Base-by-base conservation (phyloP, 2,888 invertebrate genomes). In the Artemia sp. region DNA sequence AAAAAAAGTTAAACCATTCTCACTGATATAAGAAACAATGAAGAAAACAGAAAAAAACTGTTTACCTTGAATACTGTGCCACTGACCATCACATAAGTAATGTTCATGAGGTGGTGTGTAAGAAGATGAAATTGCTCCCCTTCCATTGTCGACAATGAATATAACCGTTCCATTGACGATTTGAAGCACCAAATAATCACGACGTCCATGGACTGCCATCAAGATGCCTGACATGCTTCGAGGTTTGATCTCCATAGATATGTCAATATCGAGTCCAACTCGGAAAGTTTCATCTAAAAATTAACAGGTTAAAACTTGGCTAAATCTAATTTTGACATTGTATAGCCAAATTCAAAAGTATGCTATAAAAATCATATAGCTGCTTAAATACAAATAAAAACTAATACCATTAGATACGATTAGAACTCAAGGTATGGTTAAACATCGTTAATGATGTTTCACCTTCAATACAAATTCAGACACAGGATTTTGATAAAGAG, bases 1-100 rank as follows among this genome's bases (percentile, higher is more conserved):
- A 14, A 8, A 51, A 67, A 14, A 70, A 0, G n/a, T 51, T 52
- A 68, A 10, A 51, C 52, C 51, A 69, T 71, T 78, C 77, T 87
- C 88, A 86, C 79, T 85, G 83, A 75, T 58, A 58, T 58, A 58
- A 12, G 12, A 58, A 6, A 58, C 12, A 58, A 58, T 58, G 12
- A 58, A n/a, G n/a, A 12, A 12, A 12, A 53, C n/a, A 12, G n/a
- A 12, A 12, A 58, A 58, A 19, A 38, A 3, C 64, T 51, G 38
- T 74, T 72, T 75, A 81, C 81, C 80, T 74, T 75, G 74, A 66
- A 94, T 89, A 71, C 83, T 86, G 77, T 97, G 95, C 96, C 96
- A 98, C 70, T 89, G 83, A 68, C 97, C 96, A 78, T 98, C 93
- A 77, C 97, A 98, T 72, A 95, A 83, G 71, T 82, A 81, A 74